phyloP scores from a whole-genome alignment of 2,797 vertebrate genomes.

The Syndactyla subalaris region DNA sequence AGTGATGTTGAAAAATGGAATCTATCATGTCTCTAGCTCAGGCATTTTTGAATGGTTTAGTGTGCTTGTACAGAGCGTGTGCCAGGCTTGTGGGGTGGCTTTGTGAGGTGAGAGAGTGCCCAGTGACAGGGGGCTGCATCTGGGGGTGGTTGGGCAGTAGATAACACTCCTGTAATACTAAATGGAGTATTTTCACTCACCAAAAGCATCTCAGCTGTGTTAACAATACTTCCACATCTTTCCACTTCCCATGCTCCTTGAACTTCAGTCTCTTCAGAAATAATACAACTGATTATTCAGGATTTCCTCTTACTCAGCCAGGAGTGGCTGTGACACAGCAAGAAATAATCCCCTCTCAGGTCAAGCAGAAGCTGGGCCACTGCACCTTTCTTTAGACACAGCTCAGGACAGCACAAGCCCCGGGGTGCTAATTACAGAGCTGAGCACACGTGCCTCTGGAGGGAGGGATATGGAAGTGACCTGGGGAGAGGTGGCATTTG shows the following conservation, averaged over 20 bases:
- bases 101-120: not conserved
- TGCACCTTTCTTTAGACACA: not conserved
- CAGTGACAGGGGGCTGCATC: not conserved
- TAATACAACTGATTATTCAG: slow-evolving; percentile 5
- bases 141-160: not conserved
- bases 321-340: slow-evolving; percentile 45
- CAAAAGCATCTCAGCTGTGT: not conserved
- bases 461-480: not conserved
- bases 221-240: not conserved
- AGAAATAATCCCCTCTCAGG: slow-evolving; percentile 10
- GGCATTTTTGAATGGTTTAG: not conserved
- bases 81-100: not conserved
- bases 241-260: not conserved
- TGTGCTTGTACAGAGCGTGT: not conserved
- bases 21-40: not conserved
- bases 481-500: not conserved
- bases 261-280: slow-evolving; percentile 5
- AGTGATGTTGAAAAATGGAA: not conserved
- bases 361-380: not conserved
- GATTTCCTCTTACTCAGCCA: slow-evolving; percentile 49
- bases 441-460: not conserved
- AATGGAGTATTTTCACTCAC: not conserved
- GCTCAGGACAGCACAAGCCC: not conserved
- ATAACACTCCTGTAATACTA: not conserved
- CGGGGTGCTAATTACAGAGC: not conserved